Base-by-base conservation (phyloP, 2,888 invertebrate species). In the Phorcus lineatus region DNA sequence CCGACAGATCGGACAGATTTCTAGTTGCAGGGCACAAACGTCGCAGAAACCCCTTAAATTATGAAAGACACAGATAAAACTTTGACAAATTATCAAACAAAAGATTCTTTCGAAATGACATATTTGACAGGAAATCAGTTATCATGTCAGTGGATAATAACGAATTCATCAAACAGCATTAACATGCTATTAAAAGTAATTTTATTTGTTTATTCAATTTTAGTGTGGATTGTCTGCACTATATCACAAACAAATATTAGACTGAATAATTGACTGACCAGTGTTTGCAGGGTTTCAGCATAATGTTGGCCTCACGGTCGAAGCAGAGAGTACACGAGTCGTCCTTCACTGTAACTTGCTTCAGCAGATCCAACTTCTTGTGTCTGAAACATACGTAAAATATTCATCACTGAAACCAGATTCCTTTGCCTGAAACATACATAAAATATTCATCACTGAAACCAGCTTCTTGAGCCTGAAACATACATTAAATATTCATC, bases 1-100 rank as follows among this genome's bases (percentile, higher is more conserved):
- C 87, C 98, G 95, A 93, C 98, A 98, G 95, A 98, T 95, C 17
- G 98, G 98, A 93, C 98, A 98, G 87, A 95, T 96, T 85, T 95
- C 95, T 86, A 98, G 92, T 92, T 96, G 96, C 80, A 95, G 94
- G 11, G 91, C 91, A 87, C 93, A 93, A 9, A 85, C 87, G 82
- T 89, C 90, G 94, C 98, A 98, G 94, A 98, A 97, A 55, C 97
- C 97, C 93, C 97, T 95, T 94, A 77, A 95, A 94, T 36, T 79
- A 79, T 81, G 81, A 84, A 75, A 81, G 9, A 2, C 28, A 24
- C 22, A 85, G 2, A 7, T 4, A 4, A 36, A 4, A 36, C 36
- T 7, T 36, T 36, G 36, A 36, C 7, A 7, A 36, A 36, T 2
- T 4, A 36, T 36, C 4, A 4, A 36, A 7, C 7, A 4, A 36